Percentiles rank a stretch among this genome's conserved stretches.
Conservation (phyloP, 1,140 invertebrate genomes). For the Gryon sp. region DNA sequence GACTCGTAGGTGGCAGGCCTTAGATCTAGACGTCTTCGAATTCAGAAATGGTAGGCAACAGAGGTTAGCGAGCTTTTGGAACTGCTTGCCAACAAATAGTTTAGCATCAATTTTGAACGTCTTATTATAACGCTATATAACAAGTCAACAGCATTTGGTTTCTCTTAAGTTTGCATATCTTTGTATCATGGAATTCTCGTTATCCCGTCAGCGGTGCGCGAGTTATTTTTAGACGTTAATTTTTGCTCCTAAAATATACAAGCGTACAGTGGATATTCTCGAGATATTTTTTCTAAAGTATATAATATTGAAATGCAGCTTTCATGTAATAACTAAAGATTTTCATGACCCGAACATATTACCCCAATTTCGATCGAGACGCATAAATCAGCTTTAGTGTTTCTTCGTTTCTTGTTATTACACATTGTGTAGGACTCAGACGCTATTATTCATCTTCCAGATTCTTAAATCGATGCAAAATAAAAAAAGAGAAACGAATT, state of each 20-base stretch:
- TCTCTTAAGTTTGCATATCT: conserved; percentile 62
- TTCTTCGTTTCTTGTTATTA: conserved; percentile 45
- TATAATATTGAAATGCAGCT: conserved; percentile 41
- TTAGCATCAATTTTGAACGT: conserved; percentile 79
- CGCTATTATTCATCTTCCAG: conserved; percentile 51
- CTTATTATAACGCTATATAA: conserved; percentile 80
- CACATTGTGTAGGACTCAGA: conserved; percentile 53
- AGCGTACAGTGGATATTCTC: no score
- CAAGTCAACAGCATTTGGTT: conserved; percentile 63
- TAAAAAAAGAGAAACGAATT: conserved; percentile 49
- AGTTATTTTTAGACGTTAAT: conserved; percentile 56
- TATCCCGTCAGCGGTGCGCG: conserved; percentile 48
- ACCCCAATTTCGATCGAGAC: conserved; percentile 54
- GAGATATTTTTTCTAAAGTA: no score
- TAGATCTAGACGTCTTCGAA: conserved; percentile 74
- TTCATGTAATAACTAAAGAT: conserved; percentile 21
- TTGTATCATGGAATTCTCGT: conserved; percentile 61
- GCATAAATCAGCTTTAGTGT: conserved; percentile 65
- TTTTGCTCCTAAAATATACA: conserved; percentile 52
- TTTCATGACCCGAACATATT: conserved; percentile 37
- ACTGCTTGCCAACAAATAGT: conserved; percentile 78
- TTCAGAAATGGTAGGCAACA: conserved; percentile 59
- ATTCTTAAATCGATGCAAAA: conserved; percentile 55
- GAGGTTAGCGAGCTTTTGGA: conserved; percentile 67
- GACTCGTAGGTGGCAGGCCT: conserved; percentile 77